Conservation (phyloP, 2,797 vertebrate genomes). For the Alauda arvensis region DNA sequence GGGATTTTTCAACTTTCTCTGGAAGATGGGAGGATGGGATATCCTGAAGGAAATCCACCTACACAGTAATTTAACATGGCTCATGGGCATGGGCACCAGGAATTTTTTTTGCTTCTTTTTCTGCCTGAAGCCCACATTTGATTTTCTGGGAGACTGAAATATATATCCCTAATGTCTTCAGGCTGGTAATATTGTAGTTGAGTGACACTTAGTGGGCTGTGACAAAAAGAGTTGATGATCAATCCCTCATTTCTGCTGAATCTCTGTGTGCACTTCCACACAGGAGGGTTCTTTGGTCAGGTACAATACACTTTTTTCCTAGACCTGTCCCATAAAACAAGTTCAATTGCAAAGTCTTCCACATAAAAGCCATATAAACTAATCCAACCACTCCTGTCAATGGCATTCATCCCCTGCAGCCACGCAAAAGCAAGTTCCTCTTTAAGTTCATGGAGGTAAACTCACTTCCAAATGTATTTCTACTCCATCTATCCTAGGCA, state of each 20-base stretch:
- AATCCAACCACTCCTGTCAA: background rate
- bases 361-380: background rate
- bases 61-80: background rate
- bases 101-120: background rate
- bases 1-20: background rate
- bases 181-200: background rate
- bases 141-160: conserved; percentile 11
- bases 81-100: background rate
- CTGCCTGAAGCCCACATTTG: background rate
- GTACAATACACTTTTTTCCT: background rate
- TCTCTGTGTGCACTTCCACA: background rate
- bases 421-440: background rate
- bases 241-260: background rate
- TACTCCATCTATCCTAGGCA: background rate
- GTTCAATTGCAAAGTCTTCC: background rate
- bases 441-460: background rate
- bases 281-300: background rate
- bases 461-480: background rate
- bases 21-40: background rate
- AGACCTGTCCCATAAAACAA: background rate
- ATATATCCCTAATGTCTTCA: background rate
- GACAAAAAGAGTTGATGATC: background rate
- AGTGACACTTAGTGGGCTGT: background rate
- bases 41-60: background rate
- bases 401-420: background rate